phyloP scores from a whole-genome alignment of 2,888 invertebrate genomes.

The Salpingus planirostris region DNA sequence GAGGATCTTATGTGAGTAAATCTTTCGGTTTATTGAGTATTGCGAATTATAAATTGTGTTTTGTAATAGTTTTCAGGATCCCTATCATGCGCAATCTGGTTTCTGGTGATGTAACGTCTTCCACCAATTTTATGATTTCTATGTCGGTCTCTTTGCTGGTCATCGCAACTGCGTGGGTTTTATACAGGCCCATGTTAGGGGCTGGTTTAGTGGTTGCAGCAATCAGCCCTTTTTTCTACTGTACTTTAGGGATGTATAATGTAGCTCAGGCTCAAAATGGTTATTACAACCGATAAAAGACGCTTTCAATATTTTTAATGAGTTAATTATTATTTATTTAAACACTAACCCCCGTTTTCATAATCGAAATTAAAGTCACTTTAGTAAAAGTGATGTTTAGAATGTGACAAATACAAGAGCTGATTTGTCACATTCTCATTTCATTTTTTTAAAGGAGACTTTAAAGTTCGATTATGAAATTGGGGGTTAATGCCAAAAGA shows the following conservation, averaged over 20 bases:
- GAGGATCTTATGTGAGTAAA: constrained; percentile 30
- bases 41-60: constrained; percentile 19
- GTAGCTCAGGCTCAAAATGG: constrained; percentile 24
- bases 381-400: too few relatives aligned
- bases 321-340: too few relatives aligned
- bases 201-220: constrained; percentile 46
- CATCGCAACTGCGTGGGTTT: constrained; percentile 46
- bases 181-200: constrained; percentile 47
- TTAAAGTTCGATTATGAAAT: too few relatives aligned
- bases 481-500: too few relatives aligned
- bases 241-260: constrained; percentile 36
- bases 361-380: too few relatives aligned
- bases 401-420: too few relatives aligned
- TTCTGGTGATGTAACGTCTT: constrained; percentile 39
- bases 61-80: constrained; percentile 28
- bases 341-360: too few relatives aligned
- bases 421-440: too few relatives aligned
- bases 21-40: not conserved
- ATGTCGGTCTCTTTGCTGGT: constrained; percentile 44
- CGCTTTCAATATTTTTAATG: not conserved
- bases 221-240: constrained; percentile 46
- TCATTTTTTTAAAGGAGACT: too few relatives aligned
- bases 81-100: constrained; percentile 29
- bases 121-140: constrained; percentile 43
- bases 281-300: constrained; percentile 14